These are phyloP conservation scores for Aix galericulata DNA, from an alignment of 2,113 vertebrate species.

Conservation along the genomic window DNA sequence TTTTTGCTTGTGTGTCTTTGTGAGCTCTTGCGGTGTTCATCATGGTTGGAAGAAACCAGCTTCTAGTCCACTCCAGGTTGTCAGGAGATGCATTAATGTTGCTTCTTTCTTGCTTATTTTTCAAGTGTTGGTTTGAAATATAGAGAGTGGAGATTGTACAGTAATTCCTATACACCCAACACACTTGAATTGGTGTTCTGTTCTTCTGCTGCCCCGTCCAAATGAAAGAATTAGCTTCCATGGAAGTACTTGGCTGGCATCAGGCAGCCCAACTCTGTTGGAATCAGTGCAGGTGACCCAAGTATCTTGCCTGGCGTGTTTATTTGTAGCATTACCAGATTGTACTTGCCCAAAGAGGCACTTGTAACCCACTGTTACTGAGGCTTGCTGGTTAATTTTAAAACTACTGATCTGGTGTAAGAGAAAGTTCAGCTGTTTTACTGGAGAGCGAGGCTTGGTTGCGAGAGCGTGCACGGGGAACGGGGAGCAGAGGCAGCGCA, in stretches of 20 bases:
- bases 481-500: not conserved
- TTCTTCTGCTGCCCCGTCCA: not conserved
- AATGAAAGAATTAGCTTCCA: not conserved
- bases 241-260: not conserved
- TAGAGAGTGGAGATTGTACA: not conserved
- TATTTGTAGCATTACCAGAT: not conserved
- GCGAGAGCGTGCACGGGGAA: not conserved
- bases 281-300: not conserved
- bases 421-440: not conserved
- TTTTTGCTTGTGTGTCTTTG: not conserved
- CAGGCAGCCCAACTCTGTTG: not conserved
- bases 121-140: not conserved
- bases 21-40: not conserved
- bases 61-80: not conserved
- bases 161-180: fast-evolving
- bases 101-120: not conserved
- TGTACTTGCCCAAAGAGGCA: not conserved
- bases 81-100: not conserved
- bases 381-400: not conserved
- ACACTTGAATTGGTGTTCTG: not conserved
- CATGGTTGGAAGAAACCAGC: not conserved
- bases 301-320: not conserved
- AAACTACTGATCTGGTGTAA: not conserved
- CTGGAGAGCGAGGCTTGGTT: not conserved
- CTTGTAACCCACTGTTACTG: not conserved